A percentile compares a stretch with the other conserved stretches of the same genome.
phyloP scores from a whole-genome alignment of 1,140 invertebrate species.

The Potamilus streckersoni region DNA sequence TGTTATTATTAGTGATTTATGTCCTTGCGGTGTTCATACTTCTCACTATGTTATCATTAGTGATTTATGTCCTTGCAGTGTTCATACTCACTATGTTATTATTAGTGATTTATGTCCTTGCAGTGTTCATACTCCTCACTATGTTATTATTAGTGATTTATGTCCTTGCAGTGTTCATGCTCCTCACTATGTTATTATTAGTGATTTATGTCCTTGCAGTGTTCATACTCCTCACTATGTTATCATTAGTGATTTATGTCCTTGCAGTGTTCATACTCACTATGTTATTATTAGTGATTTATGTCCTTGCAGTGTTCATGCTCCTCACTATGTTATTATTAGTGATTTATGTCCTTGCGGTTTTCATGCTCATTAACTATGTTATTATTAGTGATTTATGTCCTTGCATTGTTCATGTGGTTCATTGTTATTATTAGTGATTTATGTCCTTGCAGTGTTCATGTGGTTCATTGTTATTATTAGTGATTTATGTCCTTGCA shows the following conservation, averaged over 20 bases:
- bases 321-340: not conserved
- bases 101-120: constrained; percentile 35
- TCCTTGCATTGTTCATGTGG: no score
- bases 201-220: constrained; percentile 62
- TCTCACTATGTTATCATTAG: not conserved
- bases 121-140: constrained; percentile 70
- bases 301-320: constrained; percentile 68
- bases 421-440: not conserved
- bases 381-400: not conserved
- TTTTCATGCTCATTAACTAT: constrained; percentile 43
- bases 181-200: not conserved
- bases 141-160: not conserved
- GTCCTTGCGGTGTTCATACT: constrained; percentile 71
- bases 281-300: not conserved
- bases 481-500: constrained; percentile 50
- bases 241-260: constrained; percentile 7
- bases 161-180: constrained; percentile 69
- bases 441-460: constrained; percentile 64
- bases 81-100: constrained; percentile 59
- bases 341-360: constrained; percentile 56
- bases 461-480: not conserved
- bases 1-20: not conserved
- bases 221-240: constrained; percentile 64
- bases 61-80: constrained; percentile 65
- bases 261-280: constrained; percentile 70